A percentile compares a stretch with the other conserved stretches of the same genome.
Conservation (phyloP, 2,113 vertebrate genomes). For the Uropsilus gracilis region DNA sequence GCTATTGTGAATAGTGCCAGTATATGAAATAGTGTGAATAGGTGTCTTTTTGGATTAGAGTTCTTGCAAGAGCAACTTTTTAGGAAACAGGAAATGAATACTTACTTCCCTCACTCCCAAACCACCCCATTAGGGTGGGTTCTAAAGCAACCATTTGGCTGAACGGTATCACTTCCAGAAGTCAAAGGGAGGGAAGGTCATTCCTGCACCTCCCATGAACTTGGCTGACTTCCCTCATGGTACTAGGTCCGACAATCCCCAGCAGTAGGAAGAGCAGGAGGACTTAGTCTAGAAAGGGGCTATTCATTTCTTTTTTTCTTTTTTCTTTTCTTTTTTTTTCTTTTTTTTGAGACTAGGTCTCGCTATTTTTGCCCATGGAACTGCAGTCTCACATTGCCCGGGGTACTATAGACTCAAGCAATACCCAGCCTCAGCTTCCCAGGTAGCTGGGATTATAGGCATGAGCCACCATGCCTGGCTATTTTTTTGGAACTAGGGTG, state of each 20-base stretch:
- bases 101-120: not conserved
- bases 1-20: too few species aligned
- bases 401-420: too few species aligned
- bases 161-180: not conserved
- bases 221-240: not conserved
- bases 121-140: not conserved
- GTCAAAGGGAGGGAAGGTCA: not conserved
- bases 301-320: not conserved
- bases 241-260: not conserved
- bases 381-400: too few species aligned
- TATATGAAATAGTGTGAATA: too few species aligned
- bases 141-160: not conserved
- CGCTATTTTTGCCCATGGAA: too few species aligned
- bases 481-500: too few species aligned
- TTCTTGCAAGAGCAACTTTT: slow-evolving; percentile 11
- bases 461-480: too few species aligned
- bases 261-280: not conserved
- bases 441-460: too few species aligned
- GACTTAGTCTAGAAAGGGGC: not conserved
- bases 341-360: too few species aligned
- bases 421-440: too few species aligned
- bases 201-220: not conserved
- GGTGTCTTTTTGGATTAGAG: too few species aligned
- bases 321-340: not conserved
- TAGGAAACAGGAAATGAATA: not conserved